Evolutionary conservation across 1,140 invertebrate species (phyloP).

Genomic region (Pseudomyrmex concolor): DNA sequence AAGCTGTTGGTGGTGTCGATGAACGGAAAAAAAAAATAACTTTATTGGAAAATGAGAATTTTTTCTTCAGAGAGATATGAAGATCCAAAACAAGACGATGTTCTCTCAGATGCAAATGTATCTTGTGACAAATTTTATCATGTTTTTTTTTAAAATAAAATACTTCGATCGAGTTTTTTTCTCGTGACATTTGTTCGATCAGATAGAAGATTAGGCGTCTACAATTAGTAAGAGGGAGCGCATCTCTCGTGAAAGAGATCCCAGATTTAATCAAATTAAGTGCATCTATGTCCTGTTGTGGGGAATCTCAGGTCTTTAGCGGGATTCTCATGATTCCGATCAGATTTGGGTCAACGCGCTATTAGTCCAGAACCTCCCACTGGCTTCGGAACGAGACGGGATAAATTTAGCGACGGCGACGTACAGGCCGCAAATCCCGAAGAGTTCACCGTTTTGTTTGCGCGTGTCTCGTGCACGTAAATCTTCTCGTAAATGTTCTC

Average conservation of each 20-base stretch:
- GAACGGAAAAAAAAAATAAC: slow-evolving; percentile 6
- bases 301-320: slow-evolving; percentile 39
- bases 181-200: no score
- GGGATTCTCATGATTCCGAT: slow-evolving; percentile 50
- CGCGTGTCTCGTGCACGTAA: slow-evolving; percentile 3
- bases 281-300: slow-evolving; percentile 22
- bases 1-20: slow-evolving; percentile 30
- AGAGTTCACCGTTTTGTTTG: background rate
- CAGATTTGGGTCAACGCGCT: slow-evolving; percentile 65
- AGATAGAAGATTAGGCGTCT: no score
- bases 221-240: no score
- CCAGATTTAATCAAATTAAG: slow-evolving; percentile 67
- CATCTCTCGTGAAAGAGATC: background rate
- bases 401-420: slow-evolving; percentile 58
- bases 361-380: slow-evolving; percentile 46
- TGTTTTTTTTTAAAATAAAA: no score
- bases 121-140: no score
- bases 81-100: background rate
- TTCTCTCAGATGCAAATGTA: background rate
- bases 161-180: no score
- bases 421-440: background rate
- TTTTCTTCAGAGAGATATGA: background rate
- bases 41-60: slow-evolving; percentile 1
- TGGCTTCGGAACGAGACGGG: slow-evolving; percentile 55
- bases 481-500: background rate